Percentiles rank a stretch among this genome's conserved stretches.
These are phyloP conservation scores for Nixonia krombeini DNA, from an alignment of 1,140 invertebrate species.

Conservation along the genomic window DNA sequence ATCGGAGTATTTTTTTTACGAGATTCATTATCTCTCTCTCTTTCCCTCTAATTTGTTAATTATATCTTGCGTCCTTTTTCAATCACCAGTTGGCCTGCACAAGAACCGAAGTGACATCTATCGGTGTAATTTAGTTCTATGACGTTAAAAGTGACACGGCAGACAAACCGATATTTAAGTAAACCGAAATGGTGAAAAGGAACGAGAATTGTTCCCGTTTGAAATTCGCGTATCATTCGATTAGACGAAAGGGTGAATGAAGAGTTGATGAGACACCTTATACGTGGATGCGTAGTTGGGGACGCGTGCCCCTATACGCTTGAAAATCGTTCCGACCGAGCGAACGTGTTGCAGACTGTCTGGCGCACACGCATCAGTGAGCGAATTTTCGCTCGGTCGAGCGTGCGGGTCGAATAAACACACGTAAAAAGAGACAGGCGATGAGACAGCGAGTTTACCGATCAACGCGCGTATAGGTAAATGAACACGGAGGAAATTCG, in stretches of 20 bases:
- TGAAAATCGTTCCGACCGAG: conserved; percentile 35
- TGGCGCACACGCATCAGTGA: conserved; percentile 46
- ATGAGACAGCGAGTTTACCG: conserved; percentile 29
- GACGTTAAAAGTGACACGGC: too few relatives aligned
- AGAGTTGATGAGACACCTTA: conserved; percentile 34
- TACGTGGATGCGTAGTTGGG: conserved; percentile 38
- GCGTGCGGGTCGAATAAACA: conserved; percentile 41
- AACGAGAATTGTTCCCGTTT: too few relatives aligned
- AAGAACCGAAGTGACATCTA: too few relatives aligned
- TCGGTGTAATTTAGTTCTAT: too few relatives aligned
- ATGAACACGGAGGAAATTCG: conserved; percentile 18
- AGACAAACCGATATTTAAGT: too few relatives aligned
- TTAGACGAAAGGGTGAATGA: conserved; percentile 22
- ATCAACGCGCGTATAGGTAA: conserved; percentile 26
- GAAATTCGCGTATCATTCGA: background rate
- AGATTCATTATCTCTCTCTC: too few relatives aligned
- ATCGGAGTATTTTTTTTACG: too few relatives aligned
- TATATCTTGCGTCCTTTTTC: too few relatives aligned
- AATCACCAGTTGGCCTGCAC: too few relatives aligned
- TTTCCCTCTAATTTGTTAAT: too few relatives aligned
- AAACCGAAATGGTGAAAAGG: too few relatives aligned
- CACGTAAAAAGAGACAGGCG: conserved; percentile 17
- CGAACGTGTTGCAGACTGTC: conserved; percentile 46
- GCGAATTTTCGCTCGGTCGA: conserved; percentile 41
- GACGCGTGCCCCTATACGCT: conserved; percentile 37